A percentile compares a stretch with the other conserved stretches of the same genome.
phyloP scores from a whole-genome alignment of 2,888 invertebrate species.

The Spilarctia lutea region DNA sequence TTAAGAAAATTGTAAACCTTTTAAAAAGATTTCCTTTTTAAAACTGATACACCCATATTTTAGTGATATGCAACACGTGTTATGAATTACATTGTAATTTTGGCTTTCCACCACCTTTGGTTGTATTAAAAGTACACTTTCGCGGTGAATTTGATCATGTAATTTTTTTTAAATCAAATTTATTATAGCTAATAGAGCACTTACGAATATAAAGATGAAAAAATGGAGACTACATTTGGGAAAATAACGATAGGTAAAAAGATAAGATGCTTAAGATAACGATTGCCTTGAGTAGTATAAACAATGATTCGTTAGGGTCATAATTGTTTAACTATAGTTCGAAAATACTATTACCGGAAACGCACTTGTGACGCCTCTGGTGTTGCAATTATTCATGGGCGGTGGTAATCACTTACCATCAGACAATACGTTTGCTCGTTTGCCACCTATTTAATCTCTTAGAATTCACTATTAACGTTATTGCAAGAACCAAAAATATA shows the following conservation, averaged over 20 bases:
- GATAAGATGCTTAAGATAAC: neutral
- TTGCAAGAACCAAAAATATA: neutral
- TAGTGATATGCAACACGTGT: neutral
- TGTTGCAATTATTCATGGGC: too few species aligned
- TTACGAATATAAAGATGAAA: too few species aligned
- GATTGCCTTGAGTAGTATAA: neutral
- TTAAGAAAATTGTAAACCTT: neutral
- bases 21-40: neutral
- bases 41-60: neutral
- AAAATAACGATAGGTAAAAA: too few species aligned
- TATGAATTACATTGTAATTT: neutral
- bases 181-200: neutral
- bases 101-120: too few species aligned
- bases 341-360: neutral
- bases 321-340: neutral
- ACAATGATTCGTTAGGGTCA: neutral
- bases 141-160: too few species aligned
- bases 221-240: too few species aligned
- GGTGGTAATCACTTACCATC: too few species aligned
- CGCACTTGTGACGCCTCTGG: too few species aligned
- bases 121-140: too few species aligned
- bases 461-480: neutral
- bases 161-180: too few species aligned
- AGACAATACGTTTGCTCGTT: too few species aligned
- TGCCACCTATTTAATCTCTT: too few species aligned